These are phyloP conservation scores for Pandion haliaetus DNA, from an alignment of 2,113 vertebrate species.

Conservation along the genomic window DNA sequence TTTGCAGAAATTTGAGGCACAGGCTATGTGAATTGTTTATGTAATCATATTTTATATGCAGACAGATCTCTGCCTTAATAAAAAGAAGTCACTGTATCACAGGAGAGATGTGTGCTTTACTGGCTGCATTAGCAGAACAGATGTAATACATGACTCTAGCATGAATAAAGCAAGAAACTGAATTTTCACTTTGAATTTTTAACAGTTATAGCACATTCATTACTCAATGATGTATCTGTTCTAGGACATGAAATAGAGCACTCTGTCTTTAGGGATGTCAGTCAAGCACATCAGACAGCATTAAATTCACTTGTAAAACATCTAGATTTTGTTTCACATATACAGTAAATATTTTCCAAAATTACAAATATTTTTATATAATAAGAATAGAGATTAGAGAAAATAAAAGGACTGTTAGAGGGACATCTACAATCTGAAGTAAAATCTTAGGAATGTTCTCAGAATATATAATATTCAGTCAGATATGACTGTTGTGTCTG, in stretches of 20 bases:
- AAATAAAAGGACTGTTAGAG: not conserved
- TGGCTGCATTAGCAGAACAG: not conserved
- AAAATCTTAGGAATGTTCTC: not conserved
- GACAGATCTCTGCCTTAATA: not conserved
- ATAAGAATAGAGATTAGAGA: not conserved
- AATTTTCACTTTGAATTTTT: not conserved
- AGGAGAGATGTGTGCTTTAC: not conserved
- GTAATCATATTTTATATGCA: not conserved
- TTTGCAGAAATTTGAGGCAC: slow-evolving; percentile 8
- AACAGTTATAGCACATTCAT: not conserved
- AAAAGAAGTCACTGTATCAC: not conserved
- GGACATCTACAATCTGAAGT: not conserved
- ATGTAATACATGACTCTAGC: not conserved
- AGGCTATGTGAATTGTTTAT: slow-evolving; percentile 45
- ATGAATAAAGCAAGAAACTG: not conserved
- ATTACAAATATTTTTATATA: not conserved
- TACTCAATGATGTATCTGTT: not conserved
- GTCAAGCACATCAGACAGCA: not conserved
- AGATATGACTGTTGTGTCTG: not conserved
- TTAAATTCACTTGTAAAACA: not conserved
- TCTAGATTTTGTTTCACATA: not conserved
- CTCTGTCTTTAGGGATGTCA: not conserved
- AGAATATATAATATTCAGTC: not conserved
- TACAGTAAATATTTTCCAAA: not conserved
- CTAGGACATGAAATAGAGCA: not conserved